Base-by-base conservation (phyloP, 2,888 invertebrate genomes). In the Pollenia labialis region DNA sequence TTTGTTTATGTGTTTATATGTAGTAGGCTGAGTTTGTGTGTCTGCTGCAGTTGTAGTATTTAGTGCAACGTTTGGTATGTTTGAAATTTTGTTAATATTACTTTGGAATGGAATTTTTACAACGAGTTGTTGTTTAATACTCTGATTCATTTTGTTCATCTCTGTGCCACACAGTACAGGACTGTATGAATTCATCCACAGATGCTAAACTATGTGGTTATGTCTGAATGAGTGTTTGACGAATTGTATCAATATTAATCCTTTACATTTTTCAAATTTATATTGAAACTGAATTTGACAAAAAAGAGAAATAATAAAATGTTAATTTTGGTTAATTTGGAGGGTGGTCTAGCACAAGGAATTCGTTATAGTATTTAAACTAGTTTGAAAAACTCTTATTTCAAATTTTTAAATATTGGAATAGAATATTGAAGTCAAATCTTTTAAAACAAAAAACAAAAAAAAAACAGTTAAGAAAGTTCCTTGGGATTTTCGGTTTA, bases 71-170 rank as follows among this genome's bases (percentile, higher is more conserved):
- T 71, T 80, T 85, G 85, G 86, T 64, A 82, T 84, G 75, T 76
- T 88, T 71, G 90, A 88, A 90, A 89, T 90, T 90, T 90, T 90
- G 90, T 90, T 90, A 90, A 90, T 90, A 90, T 90, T 88, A 89
- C 87, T 87, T 87, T 89, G 89, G 90, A 90, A 90, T 90, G 90
- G 90, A 90, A 90, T 90, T 89, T 89, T 75, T 66, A 60, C 83
- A 80, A 86, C 71, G 66, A 86, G 60, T 81, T 83, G 81, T 85
- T 88, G 83, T 88, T 74, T 60, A 77, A 79, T 69, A 60, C 54
- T 85, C 69, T 74, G 81, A 81, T 85, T 85, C 81, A 32, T 32
- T 32, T 54, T 74, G 81, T 75, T 81, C 75, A 75, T 75, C 40
- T 75, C 32, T 68, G 11, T 48, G 64, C 46, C 40, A 23, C 32